Conservation (phyloP, 2,113 vertebrate genomes). For the Recurvirostra avosetta region DNA sequence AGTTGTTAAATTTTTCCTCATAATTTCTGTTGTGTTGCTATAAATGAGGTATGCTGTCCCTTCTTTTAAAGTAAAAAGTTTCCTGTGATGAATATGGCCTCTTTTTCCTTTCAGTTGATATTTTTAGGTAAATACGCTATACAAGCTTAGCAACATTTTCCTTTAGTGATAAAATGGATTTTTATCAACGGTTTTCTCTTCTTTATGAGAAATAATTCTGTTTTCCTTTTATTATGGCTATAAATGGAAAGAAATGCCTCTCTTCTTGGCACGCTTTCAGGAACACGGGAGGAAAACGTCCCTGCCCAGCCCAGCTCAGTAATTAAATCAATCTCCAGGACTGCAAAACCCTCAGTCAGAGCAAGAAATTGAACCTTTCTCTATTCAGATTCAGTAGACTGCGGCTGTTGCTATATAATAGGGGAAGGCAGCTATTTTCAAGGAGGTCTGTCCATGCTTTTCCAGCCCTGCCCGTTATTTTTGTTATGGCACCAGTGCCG, state of each 20-base stretch:
- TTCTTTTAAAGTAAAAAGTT: neutral
- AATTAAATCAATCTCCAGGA: neutral
- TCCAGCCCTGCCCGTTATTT: neutral
- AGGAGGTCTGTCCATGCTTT: neutral
- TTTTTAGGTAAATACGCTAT: neutral
- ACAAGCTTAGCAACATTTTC: neutral
- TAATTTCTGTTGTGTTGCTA: neutral
- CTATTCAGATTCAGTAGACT: neutral
- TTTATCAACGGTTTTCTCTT: neutral
- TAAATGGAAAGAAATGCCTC: neutral
- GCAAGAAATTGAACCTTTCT: neutral
- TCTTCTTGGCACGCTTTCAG: neutral
- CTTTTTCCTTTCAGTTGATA: neutral
- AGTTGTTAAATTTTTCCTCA: neutral
- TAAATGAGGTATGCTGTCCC: neutral
- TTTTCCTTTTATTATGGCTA: neutral
- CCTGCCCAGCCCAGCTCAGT: neutral
- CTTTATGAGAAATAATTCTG: neutral
- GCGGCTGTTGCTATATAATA: neutral
- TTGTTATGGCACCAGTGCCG: neutral
- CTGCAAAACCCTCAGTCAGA: neutral
- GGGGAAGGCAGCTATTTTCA: neutral
- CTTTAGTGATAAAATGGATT: neutral
- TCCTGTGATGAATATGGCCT: neutral
- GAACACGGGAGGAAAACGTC: neutral